Conservation (phyloP, 1,140 invertebrate species). For the Cyclargus thomasi region DNA sequence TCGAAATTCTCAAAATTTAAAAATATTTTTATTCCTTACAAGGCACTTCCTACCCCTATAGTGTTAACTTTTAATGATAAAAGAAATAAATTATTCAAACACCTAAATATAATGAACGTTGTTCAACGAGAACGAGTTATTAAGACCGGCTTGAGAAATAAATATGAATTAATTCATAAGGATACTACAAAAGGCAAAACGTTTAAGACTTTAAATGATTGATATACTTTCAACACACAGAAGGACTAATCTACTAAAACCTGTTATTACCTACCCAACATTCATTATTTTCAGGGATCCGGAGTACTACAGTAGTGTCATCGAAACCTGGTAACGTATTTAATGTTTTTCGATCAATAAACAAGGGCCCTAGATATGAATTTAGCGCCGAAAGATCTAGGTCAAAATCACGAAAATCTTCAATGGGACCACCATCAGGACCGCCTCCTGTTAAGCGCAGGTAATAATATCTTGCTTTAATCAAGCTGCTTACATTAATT, state of each 20-base stretch:
- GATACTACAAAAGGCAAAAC: conserved; percentile 45
- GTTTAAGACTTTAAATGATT: neutral
- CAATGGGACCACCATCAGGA: conserved; percentile 55
- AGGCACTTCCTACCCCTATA: too few relatives aligned
- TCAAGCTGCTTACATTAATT: neutral
- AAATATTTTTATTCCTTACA: too few relatives aligned
- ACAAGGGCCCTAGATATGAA: conserved; percentile 47
- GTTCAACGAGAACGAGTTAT: conserved; percentile 43
- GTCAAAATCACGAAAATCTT: conserved; percentile 29
- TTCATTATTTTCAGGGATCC: conserved; percentile 37
- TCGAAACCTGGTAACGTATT: conserved; percentile 20
- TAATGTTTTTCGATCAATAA: conserved; percentile 23
- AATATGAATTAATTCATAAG: conserved; percentile 47
- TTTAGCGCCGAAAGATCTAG: conserved; percentile 32
- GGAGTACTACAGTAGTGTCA: conserved; percentile 31
- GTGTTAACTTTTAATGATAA: neutral
- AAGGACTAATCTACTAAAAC: too few relatives aligned
- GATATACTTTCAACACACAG: too few relatives aligned
- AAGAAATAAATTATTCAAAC: neutral
- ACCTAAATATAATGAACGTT: conserved; percentile 46
- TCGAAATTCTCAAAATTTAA: too few relatives aligned
- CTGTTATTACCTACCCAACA: too few relatives aligned
- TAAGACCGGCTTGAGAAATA: conserved; percentile 28
- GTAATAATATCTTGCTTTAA: conserved; percentile 30
- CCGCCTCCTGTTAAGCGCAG: conserved; percentile 46